These are phyloP conservation scores for Candoia aspera DNA, from an alignment of 2,113 vertebrate species.

Conservation along the genomic window DNA sequence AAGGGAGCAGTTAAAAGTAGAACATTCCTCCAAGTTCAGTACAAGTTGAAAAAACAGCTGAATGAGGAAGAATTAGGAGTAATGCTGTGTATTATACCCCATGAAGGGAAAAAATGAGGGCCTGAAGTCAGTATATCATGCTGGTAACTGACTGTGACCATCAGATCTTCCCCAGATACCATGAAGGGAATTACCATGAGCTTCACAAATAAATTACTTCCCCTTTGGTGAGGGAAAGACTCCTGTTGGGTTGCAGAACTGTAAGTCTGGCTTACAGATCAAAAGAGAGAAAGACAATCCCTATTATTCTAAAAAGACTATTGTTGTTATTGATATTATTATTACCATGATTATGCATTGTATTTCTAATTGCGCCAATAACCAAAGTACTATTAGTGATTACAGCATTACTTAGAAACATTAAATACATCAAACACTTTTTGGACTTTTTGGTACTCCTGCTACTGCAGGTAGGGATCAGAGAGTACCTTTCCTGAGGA, in stretches of 20 bases:
- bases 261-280: not conserved
- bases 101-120: not conserved
- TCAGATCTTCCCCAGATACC: not conserved
- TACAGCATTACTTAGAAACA: not conserved
- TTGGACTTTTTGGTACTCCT: not conserved
- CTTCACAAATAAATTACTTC: not conserved
- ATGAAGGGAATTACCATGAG: not conserved
- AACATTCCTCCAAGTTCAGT: slow-evolving; percentile 14
- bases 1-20: slow-evolving; percentile 31
- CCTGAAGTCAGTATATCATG: not conserved
- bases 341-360: not conserved
- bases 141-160: not conserved
- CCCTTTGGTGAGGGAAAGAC: not conserved
- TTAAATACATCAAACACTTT: not conserved
- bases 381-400: not conserved
- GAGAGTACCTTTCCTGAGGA: not conserved
- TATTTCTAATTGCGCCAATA: not conserved
- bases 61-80: not conserved
- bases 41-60: slow-evolving; percentile 24
- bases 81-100: not conserved
- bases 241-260: not conserved
- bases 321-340: not conserved
- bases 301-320: not conserved
- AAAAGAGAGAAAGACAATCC: not conserved
- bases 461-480: not conserved